Conservation (phyloP, 2,797 vertebrate genomes). For the Somateria mollissima region DNA sequence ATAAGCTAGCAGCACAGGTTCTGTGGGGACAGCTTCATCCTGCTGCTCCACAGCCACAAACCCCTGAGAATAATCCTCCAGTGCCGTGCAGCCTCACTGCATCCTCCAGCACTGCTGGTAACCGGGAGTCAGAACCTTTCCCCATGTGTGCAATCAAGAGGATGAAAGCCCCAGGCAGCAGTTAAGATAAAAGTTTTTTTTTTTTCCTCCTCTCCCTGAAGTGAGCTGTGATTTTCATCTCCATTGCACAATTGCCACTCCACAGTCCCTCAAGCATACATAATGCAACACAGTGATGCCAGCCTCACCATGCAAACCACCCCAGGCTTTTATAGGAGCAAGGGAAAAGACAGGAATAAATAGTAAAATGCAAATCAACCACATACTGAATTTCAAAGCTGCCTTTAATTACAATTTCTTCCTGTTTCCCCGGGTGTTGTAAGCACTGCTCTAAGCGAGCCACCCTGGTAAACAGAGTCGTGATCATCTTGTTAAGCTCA, state of each 20-base stretch:
- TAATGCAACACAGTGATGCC: neutral
- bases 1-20: neutral
- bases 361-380: slow-evolving; percentile 44
- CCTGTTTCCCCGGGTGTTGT: neutral
- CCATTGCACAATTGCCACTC: slow-evolving; percentile 28
- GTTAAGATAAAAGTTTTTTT: neutral
- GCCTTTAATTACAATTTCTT: slow-evolving; percentile 53
- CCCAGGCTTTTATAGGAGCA: neutral
- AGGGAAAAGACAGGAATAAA: neutral
- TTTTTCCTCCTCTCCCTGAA: neutral
- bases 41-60: neutral
- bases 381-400: slow-evolving; percentile 43
- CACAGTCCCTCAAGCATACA: neutral
- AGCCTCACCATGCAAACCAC: slow-evolving; percentile 11
- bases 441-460: slow-evolving; percentile 26
- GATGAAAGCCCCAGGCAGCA: neutral
- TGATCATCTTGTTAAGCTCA: neutral
- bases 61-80: neutral
- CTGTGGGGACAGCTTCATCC: neutral
- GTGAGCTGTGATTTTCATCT: slow-evolving; percentile 27
- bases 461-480: neutral
- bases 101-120: neutral
- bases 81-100: neutral
- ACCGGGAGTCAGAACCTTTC: neutral
- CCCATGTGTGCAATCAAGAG: fast-evolving